Base-by-base conservation (phyloP, 2,113 vertebrate genomes). In the Cyanoramphus novaezelandiae region DNA sequence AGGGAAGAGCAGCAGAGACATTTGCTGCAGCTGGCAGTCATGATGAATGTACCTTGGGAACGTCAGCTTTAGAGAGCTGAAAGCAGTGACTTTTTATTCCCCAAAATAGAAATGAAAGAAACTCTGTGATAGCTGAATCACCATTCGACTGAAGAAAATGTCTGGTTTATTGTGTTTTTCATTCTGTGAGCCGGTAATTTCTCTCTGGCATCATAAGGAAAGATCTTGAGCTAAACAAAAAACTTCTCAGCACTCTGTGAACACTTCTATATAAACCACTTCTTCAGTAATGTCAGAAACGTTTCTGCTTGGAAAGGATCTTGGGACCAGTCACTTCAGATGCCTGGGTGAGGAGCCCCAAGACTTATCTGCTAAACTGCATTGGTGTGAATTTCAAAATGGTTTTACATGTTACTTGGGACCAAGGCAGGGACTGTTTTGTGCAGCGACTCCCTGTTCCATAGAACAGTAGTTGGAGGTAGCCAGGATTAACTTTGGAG, bases 81-180 rank as follows among this genome's bases (percentile, higher is more conserved):
- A 63, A 80, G 80, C 68, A 63, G 46, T 59, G 64, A 59, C 72
- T 41, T 25, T 86, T 82, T 49, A 53, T 20, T 12, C 59, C 81
- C 68, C 2, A 52, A 81, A 95, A 96, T 91, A 95, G 92, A 83
- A 94, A 93, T 29, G 78, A 78, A 95, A 95, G 86, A 79, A 80
- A 60, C 82, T 90, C 63, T 86, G 39, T 29, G 70, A 93, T 78
- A 84, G 88, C 80, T 95, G 94, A 93, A 84, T 97, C 93, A 92
- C 81, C 89, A 78, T 81, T 74, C 69, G 50, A 86, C 77, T 85
- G 90, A 88, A 50, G 86, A 91, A 94, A 78, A 59, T 79, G 85
- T 46, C 92, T 93, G 5, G 63, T 74, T 86, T 44, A 33, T 83
- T 95, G 69, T 88, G 46, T 39, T 88, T 89, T 59, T 86, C 9